Conservation (phyloP, 2,888 invertebrate species). For the Pachydiplax longipennis region DNA sequence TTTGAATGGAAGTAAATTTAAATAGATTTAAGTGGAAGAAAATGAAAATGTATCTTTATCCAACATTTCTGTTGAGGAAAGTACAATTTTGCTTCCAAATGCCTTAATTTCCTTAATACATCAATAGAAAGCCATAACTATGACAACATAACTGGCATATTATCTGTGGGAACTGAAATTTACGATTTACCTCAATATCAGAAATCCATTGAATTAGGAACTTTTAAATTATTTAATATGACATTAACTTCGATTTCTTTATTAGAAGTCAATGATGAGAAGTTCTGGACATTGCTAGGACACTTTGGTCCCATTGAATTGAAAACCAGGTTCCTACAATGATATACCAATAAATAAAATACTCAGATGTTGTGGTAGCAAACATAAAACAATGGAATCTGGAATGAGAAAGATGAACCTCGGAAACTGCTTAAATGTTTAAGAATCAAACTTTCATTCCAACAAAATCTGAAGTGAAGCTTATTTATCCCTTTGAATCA, state of each 20-base stretch:
- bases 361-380: not conserved
- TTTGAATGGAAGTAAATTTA: too few relatives aligned
- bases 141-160: too few relatives aligned
- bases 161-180: too few relatives aligned
- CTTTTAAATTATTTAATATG: not conserved
- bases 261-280: slow-evolving; percentile 22
- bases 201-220: too few relatives aligned
- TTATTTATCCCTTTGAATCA: not conserved
- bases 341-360: slow-evolving; percentile 35
- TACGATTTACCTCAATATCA: too few relatives aligned
- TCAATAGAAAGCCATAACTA: too few relatives aligned
- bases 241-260: slow-evolving; percentile 32
- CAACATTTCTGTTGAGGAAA: too few relatives aligned
- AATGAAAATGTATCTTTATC: too few relatives aligned
- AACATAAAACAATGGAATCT: slow-evolving; percentile 18
- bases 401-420: not conserved
- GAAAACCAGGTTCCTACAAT: slow-evolving; percentile 29
- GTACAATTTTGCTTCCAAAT: too few relatives aligned
- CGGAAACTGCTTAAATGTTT: not conserved
- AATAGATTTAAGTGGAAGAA: too few relatives aligned
- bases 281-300: slow-evolving; percentile 37
- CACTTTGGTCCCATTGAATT: slow-evolving; percentile 25
- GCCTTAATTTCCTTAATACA: too few relatives aligned
- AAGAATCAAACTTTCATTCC: slow-evolving; percentile 8
- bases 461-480: not conserved